These are phyloP conservation scores for Mormyrus proboscirostris DNA, from an alignment of 2,797 vertebrate genomes.

Conservation along the genomic window DNA sequence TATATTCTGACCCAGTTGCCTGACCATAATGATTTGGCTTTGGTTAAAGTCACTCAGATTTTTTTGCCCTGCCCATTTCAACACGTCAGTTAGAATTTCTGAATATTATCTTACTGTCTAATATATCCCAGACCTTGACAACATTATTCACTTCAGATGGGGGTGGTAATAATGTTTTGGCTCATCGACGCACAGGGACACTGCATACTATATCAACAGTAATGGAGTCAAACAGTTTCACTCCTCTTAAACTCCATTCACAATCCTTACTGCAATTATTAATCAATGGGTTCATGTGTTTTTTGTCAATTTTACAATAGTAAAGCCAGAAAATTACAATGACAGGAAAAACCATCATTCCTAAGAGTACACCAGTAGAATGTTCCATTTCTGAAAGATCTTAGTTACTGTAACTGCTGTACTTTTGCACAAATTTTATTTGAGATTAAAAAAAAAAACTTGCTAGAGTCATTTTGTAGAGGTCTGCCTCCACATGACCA, in stretches of 20 bases:
- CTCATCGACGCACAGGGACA: background rate
- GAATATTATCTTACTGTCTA: background rate
- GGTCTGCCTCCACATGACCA: background rate
- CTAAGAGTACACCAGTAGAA: background rate
- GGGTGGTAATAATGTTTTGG: background rate
- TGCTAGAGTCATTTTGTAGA: background rate
- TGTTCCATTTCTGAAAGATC: background rate
- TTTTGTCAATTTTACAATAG: background rate
- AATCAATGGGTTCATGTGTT: background rate
- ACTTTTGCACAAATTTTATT: background rate
- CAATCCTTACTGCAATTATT: background rate
- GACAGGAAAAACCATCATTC: background rate
- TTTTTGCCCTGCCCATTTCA: background rate
- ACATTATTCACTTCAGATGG: background rate
- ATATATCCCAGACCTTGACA: background rate
- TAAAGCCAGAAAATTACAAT: background rate
- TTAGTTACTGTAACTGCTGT: background rate
- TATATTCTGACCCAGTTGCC: background rate
- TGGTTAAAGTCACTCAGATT: background rate
- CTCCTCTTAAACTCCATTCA: background rate
- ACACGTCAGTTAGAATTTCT: background rate
- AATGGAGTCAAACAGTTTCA: background rate
- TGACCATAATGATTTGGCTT: background rate
- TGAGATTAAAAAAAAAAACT: background rate
- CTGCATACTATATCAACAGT: background rate